Base-by-base conservation (phyloP, 1,140 invertebrate species). In the Drosophila quadrilineata region DNA sequence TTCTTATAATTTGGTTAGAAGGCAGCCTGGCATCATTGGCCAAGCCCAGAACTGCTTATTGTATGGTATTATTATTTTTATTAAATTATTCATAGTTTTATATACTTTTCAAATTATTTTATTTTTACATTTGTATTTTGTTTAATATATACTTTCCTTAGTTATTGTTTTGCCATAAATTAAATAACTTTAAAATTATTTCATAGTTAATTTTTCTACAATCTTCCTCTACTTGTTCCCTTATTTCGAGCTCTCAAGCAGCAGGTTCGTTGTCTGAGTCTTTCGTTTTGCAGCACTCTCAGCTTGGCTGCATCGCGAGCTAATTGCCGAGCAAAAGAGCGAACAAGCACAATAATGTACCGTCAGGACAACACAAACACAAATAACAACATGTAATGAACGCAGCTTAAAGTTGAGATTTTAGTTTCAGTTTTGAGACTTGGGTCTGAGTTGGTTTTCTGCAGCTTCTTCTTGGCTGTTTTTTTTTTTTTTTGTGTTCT, bases 321-420 rank as follows among this genome's bases (percentile, higher is more conserved):
- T 84, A 84, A 84, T 84, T 84, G 79, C 70, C 79, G 80, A 71
- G 80, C 79, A 79, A 84, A 82, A 75, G 74, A 85, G 73, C 64
- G 58, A 85, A 84, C 77, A 84, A 74, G 79, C 71, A 57, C 77
- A 85, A 84, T 84, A 84, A 85, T 84, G 79, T 84, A 74, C 79
- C 75, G 66, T 62, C 63, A 67, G 79, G n/a, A 74, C 79, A 84
- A 85, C 41, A 45, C 79, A 84, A 84, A 85, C 41, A 45, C 79
- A 84, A 84, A 85, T 84, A 84, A 85, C 79, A 79, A 79, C 75
- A 57, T 85, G 79, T 84, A 84, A 84, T 86, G 79, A 85, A 77
- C 74, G 73, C 70, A 79, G 70, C 79, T 74, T 75, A 71, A 60
- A 84, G 77, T 70, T 62, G 67, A 53, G 53, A n/a, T 41, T 43